Evolutionary conservation across 2,888 invertebrate genomes (phyloP), one percentile per base, ranked within the genome.

Genomic region (Clostera curtula): DNA sequence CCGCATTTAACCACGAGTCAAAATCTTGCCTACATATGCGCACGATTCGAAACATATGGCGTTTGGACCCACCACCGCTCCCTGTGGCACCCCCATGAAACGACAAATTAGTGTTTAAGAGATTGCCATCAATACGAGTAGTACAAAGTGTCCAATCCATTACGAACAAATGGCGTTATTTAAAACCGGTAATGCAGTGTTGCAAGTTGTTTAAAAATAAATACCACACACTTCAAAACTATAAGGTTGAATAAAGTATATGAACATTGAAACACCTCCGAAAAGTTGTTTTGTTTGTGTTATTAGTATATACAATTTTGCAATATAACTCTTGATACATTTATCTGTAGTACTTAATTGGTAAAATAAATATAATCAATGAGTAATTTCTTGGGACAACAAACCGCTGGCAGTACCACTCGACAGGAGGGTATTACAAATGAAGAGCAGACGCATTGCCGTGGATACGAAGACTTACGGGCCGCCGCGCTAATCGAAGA

Each of bases 151-250:
- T 66, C 65, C 73, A 64, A 71, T 76, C 73, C 74, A 77, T 79
- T 79, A 75, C 51, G 59, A 54, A 71, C 80, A 77, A 77, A 76
- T 75, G 77, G 71, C 62, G 71, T 60, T 67, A 69, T 69, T 71
- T 56, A 64, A 55, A 56, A 23, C 10, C 14, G 15, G 14, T 10
- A 15, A 10, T 15, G 10, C 5, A 10, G 15, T 3, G 7, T 12
- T 12, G 11, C 3, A 20, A 1, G 9, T 10, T 3, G 10, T 10
- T 1, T 19, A 10, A 7, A 10, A 5, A n/a, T n/a, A n/a, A n/a
- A n/a, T n/a, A n/a, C n/a, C n/a, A n/a, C n/a, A n/a, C n/a, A n/a
- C n/a, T n/a, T n/a, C n/a, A n/a, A n/a, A n/a, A n/a, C n/a, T n/a
- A n/a, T n/a, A n/a, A n/a, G n/a, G n/a, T n/a, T n/a, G n/a, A n/a